Evolutionary conservation across 1,140 invertebrate species (phyloP).

Genomic region (Mesaphorura yosii): DNA sequence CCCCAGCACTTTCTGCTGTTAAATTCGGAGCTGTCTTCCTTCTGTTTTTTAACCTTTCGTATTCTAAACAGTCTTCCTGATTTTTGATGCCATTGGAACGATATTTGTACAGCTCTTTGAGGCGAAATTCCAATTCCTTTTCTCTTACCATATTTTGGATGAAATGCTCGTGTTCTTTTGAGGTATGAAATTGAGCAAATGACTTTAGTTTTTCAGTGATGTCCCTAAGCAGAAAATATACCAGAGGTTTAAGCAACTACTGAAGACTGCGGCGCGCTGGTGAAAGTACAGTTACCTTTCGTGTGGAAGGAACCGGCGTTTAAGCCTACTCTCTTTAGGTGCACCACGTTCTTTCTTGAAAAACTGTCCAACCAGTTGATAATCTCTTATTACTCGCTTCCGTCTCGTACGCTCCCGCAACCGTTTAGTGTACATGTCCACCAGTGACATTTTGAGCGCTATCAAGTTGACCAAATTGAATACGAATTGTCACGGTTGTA

Average conservation of each 20-base stretch:
- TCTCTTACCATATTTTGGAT: slow-evolving; percentile 62
- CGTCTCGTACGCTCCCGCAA: slow-evolving; percentile 71
- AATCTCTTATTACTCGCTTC: slow-evolving; percentile 76
- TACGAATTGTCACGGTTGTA: slow-evolving; percentile 24
- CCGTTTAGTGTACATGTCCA: slow-evolving; percentile 78
- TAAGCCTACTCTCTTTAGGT: slow-evolving; percentile 40
- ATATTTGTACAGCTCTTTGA: slow-evolving; percentile 71
- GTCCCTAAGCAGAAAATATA: slow-evolving; percentile 38
- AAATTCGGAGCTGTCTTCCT: background rate
- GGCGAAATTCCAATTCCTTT: slow-evolving; percentile 63
- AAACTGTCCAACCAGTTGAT: slow-evolving; percentile 68
- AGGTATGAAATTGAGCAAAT: slow-evolving; percentile 76
- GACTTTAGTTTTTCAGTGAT: slow-evolving; percentile 60
- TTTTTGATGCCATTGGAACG: slow-evolving; percentile 56
- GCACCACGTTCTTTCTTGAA: slow-evolving; percentile 44
- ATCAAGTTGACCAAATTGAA: slow-evolving; percentile 26
- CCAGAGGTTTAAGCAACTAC: background rate
- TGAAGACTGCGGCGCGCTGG: no score
- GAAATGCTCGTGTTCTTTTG: slow-evolving; percentile 67
- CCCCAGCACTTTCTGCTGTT: background rate
- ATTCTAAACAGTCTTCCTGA: slow-evolving; percentile 18
- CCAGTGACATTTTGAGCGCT: slow-evolving; percentile 59
- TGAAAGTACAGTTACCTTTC: slow-evolving; percentile 51
- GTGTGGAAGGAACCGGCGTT: slow-evolving; percentile 42
- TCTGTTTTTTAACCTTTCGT: slow-evolving; percentile 5